phyloP scores from a whole-genome alignment of 2,888 invertebrate species.

The Tetheella fluctuosa region DNA sequence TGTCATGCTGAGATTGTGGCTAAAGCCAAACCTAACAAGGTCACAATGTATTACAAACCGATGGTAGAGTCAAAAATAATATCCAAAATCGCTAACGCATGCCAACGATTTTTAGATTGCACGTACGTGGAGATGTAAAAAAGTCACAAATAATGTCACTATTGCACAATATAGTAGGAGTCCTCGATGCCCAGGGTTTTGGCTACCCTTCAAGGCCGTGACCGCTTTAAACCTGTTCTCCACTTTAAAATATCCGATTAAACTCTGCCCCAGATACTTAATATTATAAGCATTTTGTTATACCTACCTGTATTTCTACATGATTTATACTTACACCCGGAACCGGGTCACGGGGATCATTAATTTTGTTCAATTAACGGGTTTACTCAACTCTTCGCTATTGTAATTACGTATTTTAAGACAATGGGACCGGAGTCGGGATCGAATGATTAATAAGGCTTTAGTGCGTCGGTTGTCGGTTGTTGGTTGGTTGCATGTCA shows the following conservation, averaged over 20 bases:
- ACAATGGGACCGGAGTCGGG: slow-evolving; percentile 30
- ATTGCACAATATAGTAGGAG: not conserved
- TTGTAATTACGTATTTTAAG: slow-evolving; percentile 40
- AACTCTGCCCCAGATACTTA: slow-evolving; percentile 26
- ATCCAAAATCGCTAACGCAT: not conserved
- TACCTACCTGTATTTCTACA: not conserved
- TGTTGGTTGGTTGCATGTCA: too few relatives aligned
- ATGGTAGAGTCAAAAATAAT: not conserved
- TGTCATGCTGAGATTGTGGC: not conserved
- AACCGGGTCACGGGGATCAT: slow-evolving; percentile 26
- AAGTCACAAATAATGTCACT: not conserved
- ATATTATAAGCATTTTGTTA: slow-evolving; percentile 17
- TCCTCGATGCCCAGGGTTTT: slow-evolving; percentile 20
- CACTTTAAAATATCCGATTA: slow-evolving; percentile 17
- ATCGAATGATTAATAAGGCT: slow-evolving; percentile 36
- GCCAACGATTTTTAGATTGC: not conserved
- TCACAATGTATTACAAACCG: too few relatives aligned
- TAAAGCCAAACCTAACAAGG: too few relatives aligned
- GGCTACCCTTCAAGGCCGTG: slow-evolving; percentile 38
- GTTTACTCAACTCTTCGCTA: slow-evolving; percentile 22
- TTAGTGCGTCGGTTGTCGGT: slow-evolving; percentile 30
- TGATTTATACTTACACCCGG: not conserved
- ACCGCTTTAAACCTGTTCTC: slow-evolving; percentile 30
- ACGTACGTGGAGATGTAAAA: not conserved
- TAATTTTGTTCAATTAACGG: slow-evolving; percentile 26